Percentiles rank a stretch among this genome's conserved stretches.
phyloP scores from a whole-genome alignment of 1,140 invertebrate species.

The Calliopsis andreniformis region DNA sequence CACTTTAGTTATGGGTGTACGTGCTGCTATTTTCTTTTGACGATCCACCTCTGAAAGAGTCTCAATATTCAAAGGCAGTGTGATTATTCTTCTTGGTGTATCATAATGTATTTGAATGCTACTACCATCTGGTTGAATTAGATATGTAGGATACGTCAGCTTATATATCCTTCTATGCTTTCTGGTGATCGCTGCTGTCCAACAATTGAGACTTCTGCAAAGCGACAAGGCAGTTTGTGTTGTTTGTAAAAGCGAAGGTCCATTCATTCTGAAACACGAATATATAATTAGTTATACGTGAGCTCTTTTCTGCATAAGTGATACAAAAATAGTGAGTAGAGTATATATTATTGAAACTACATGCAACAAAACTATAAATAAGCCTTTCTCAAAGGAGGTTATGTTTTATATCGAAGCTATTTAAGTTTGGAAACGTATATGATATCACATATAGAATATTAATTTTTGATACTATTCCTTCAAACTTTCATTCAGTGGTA shows the following conservation, averaged over 20 bases:
- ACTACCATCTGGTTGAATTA: conserved; percentile 92
- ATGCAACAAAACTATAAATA: not conserved
- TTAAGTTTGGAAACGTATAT: not conserved
- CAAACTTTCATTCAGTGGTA: not conserved
- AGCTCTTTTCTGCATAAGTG: not conserved
- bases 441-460: not conserved
- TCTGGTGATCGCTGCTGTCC: conserved; percentile 86
- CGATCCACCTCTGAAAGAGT: conserved; percentile 87
- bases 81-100: conserved; percentile 92
- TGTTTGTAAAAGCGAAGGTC: conserved; percentile 25
- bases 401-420: not conserved
- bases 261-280: conserved; percentile 69
- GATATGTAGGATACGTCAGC: conserved; percentile 87
- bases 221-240: conserved; percentile 5
- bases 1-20: conserved; percentile 89
- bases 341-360: too few species aligned
- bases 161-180: conserved; percentile 86
- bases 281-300: not conserved
- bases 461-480: not conserved
- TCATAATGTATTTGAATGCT: conserved; percentile 90
- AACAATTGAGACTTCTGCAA: conserved; percentile 83
- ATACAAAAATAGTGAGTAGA: not conserved
- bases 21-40: conserved; percentile 84
- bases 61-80: conserved; percentile 89
- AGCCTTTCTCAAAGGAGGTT: conserved; percentile 10